Evolutionary conservation across 2,797 vertebrate genomes (phyloP).

Genomic region (Dromococcyx pavoninus): DNA sequence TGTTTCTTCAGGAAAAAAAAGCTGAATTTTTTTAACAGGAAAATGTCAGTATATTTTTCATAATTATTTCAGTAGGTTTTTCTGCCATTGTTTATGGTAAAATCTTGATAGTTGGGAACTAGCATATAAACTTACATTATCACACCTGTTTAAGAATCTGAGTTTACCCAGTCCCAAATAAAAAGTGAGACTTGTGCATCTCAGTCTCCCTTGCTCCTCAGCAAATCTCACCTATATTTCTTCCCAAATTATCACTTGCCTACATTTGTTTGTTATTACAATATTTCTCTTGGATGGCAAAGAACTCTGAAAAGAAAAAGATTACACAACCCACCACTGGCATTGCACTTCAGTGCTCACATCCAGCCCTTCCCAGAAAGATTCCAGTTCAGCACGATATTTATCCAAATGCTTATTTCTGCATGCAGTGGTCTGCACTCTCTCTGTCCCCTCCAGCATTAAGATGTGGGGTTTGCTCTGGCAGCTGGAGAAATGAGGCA

Average conservation of each 20-base stretch:
- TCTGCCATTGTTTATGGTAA: constrained; percentile 23
- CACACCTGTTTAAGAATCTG: background rate
- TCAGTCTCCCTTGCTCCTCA: background rate
- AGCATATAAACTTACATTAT: background rate
- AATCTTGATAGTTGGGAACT: background rate
- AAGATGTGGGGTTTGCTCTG: background rate
- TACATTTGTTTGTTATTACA: background rate
- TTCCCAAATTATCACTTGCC: background rate
- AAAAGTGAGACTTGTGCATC: background rate
- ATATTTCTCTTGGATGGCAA: background rate
- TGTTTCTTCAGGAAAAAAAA: constrained; percentile 43
- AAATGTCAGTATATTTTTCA: constrained; percentile 55
- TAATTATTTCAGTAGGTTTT: constrained; percentile 52
- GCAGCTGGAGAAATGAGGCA: background rate
- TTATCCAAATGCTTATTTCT: background rate
- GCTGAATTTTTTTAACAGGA: constrained; percentile 50
- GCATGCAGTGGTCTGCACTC: background rate
- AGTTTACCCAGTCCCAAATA: background rate
- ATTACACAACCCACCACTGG: background rate
- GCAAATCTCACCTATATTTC: background rate
- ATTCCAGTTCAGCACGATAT: background rate
- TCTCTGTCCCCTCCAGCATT: background rate
- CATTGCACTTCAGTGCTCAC: background rate
- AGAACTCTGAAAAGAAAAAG: background rate
- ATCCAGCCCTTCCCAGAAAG: background rate